These are phyloP conservation scores for Mus pahari DNA, from an alignment of 2,113 vertebrate species.

Conservation along the genomic window DNA sequence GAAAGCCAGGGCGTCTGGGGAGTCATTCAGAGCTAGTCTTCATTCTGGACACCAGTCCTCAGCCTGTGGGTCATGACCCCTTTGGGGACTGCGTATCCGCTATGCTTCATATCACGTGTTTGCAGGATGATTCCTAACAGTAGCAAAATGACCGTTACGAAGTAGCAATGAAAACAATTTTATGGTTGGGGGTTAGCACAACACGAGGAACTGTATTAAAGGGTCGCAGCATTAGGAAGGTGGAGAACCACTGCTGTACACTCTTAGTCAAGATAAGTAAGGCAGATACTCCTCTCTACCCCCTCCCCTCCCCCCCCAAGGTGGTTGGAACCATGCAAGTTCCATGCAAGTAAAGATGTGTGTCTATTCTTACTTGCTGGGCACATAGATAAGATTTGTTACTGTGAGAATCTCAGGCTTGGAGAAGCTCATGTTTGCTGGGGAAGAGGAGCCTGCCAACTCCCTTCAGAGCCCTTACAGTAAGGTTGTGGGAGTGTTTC, in stretches of 20 bases:
- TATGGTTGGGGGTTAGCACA: neutral
- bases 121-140: no score
- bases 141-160: neutral
- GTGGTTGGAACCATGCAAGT: neutral
- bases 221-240: neutral
- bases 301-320: neutral
- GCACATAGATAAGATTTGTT: constrained; percentile 28
- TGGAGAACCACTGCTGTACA: neutral
- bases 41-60: neutral
- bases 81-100: neutral
- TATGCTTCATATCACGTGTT: neutral
- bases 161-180: no score
- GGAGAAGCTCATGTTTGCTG: neutral
- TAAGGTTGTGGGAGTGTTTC: neutral
- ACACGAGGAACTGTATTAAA: neutral
- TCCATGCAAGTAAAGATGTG: constrained; percentile 37
- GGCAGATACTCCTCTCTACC: neutral
- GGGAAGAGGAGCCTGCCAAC: neutral
- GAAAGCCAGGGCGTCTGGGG: neutral
- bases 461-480: neutral
- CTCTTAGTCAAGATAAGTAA: neutral
- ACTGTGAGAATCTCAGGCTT: constrained; percentile 14
- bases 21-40: neutral
- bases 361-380: neutral
- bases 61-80: neutral